Base-by-base conservation (phyloP, 2,113 vertebrate species). In the pig (Sus scrofa) region DNA sequence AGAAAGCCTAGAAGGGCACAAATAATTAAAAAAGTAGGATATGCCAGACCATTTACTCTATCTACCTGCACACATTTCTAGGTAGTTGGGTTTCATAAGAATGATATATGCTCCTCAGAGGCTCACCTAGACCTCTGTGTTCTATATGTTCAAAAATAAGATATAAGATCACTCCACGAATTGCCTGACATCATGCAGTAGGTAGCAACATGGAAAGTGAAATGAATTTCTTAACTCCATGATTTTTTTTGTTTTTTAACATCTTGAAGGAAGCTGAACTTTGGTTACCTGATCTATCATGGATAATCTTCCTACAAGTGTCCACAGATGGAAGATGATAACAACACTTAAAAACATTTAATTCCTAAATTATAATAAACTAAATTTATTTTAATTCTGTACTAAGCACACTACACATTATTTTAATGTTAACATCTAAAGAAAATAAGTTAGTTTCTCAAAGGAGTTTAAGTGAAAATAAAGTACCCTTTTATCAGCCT, bases 391-490 rank as follows among this genome's bases (percentile, higher is more conserved):
- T 65, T 54, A 71, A 65, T 70, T 56, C 39, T 71, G 67, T 94
- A 77, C 4, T 24, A 75, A 82, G 27, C 13, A 67, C 6, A 75
- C 19, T 56, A 52, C 27, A n/a, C 14, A 32, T 86, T 67, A 89
- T 86, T 92, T 86, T 71, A 13, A 67, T 19, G 27, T 78, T n/a
- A 50, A 50, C 8, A 63, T 37, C 27, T n/a, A 70, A 75, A 82
- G 58, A 70, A 91, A 88, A 39, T 26, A 78, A 18, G 30, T 39
- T 91, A 39, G 5, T 6, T 32, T 95, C 86, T 82, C 18, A 60
- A 92, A 44, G n/a, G 37, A 86, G 62, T 77, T 91, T 82, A 86
- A 95, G 24, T 78, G 30, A 78, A 26, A 94, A 34, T 6, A 73
- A 91, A 92, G 15, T 77, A n/a, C 2, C 8, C 30, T 62, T 63